Base-by-base conservation (phyloP, 92 coral and sea anemone genomes). In the Anthopleura xanthogrammica region DNA sequence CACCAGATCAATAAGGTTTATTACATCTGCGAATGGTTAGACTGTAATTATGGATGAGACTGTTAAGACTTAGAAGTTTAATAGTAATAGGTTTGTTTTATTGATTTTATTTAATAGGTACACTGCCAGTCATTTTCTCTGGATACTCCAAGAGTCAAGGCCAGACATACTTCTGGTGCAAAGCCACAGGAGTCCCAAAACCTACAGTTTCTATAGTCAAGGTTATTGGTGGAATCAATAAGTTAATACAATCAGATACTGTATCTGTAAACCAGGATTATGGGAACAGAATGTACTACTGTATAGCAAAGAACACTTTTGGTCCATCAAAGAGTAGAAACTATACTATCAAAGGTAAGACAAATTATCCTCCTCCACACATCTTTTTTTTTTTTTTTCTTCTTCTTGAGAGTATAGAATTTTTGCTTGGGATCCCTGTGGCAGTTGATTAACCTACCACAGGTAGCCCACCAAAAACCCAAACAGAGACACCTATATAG, bases 261-360 rank as follows among this genome's bases (percentile, higher is more conserved):
- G 85, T 79, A 9, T 42, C 83, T n/a, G 68, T 93, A 52, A 80
- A 55, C 62, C 20, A 14, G 24, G 92, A 89, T 82, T 29, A 60
- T 19, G 97, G 94, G 23, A 86, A 62, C 54, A 83, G 97, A 64
- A 79, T 89, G 6, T 93, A 93, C 60, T 91, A 79, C 77, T 93
- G 97, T 72, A 76, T 91, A 16, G 97, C 97, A 6, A 86, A 85
- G 65, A 93, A 93, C 81, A 85, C 78, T n/a, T 93, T 91, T 81
- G 97, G 97, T 12, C 86, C 90, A 12, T 81, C 97, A 17, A 83
- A 88, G 71, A 89, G 97, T 19, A 81, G 85, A 68, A 81, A 82
- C 54, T 43, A 82, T 41, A 50, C 79, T 19, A 72, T 93, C 24
- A 54, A 90, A 41, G 94, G 94, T 92, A 73, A 12, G 6, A 60